Conservation (phyloP, 2,797 vertebrate genomes). For the Halcyon leucocephala region DNA sequence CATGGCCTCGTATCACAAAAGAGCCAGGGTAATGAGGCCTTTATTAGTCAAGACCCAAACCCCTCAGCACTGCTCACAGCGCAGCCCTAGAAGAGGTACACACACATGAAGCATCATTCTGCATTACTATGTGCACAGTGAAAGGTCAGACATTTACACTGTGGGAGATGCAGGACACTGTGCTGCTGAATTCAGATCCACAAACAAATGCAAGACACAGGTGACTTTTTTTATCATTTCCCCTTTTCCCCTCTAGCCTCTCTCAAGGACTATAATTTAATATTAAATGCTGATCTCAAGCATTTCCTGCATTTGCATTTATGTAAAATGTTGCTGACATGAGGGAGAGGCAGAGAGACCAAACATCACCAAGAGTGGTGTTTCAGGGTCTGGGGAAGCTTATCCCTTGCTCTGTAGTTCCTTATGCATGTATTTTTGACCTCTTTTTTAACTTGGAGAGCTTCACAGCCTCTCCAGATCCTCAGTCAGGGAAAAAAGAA, state of each 20-base stretch:
- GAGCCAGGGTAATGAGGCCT: neutral
- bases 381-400: neutral
- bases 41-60: neutral
- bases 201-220: neutral
- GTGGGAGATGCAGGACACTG: neutral
- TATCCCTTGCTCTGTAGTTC: neutral
- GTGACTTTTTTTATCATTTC: neutral
- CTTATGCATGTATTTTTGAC: neutral
- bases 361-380: neutral
- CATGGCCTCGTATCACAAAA: accelerated
- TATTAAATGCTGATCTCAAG: neutral
- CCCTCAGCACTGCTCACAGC: neutral
- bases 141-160: neutral
- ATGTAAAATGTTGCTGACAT: neutral
- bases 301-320: neutral
- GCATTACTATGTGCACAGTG: neutral
- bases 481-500: neutral
- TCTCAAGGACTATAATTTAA: neutral
- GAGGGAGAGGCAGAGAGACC: neutral
- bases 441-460: neutral
- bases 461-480: neutral
- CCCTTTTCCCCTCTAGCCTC: neutral
- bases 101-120: neutral
- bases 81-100: neutral
- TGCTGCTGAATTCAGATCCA: neutral